phyloP scores from a whole-genome alignment of 2,797 vertebrate genomes.

The Hyperoplus immaculatus region DNA sequence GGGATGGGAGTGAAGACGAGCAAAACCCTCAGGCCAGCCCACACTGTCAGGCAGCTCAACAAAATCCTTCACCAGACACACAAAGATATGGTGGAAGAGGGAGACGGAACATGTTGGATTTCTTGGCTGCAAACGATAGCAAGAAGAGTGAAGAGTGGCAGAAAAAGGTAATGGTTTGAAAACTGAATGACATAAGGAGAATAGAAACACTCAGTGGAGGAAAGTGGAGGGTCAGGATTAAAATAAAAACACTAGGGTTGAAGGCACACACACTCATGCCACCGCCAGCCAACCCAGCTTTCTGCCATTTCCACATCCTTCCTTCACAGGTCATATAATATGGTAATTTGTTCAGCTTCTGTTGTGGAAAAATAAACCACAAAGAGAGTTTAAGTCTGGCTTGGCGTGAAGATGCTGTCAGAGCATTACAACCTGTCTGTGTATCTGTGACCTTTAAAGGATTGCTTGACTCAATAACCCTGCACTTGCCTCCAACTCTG shows the following conservation, averaged over 20 bases:
- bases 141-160: conserved; percentile 27
- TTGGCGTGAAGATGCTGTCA: conserved; percentile 40
- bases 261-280: conserved; percentile 21
- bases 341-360: conserved; percentile 48
- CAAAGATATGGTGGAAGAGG: conserved; percentile 36
- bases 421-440: conserved; percentile 41
- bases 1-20: conserved; percentile 29
- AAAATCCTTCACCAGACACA: conserved; percentile 63
- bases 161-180: conserved; percentile 20
- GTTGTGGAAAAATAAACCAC: conserved; percentile 40
- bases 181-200: conserved; percentile 23
- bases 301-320: conserved; percentile 33
- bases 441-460: conserved; percentile 84
- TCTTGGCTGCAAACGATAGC: conserved; percentile 26
- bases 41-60: conserved; percentile 58
- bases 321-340: conserved; percentile 54
- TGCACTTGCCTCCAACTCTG: conserved; percentile 70
- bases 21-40: conserved; percentile 51
- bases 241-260: conserved; percentile 51
- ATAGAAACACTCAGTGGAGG: conserved; percentile 17
- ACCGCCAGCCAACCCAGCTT: conserved; percentile 24
- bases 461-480: conserved; percentile 82
- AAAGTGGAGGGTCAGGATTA: conserved; percentile 1
- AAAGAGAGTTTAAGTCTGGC: conserved; percentile 38
- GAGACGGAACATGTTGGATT: conserved; percentile 39